Evolutionary conservation across 2,113 vertebrate genomes (phyloP), one percentile per base, ranked within the genome.

Genomic region (Proterorhinus semilunaris): DNA sequence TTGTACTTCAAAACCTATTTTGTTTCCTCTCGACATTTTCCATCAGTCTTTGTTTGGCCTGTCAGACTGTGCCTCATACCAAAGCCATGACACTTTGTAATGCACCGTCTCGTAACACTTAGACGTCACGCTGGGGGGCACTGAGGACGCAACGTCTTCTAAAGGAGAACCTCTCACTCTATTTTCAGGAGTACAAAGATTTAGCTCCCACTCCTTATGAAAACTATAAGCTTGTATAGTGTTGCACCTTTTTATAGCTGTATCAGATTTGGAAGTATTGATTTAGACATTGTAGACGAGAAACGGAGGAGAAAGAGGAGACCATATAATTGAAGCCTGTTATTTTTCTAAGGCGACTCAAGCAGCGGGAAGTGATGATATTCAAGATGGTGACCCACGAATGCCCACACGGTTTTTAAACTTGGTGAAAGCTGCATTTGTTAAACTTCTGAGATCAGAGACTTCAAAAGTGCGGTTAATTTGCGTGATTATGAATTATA

Each of bases 181-280:
- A 87, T 86, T 91, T 89, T 90, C 83, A 89, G 88, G 79, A 75
- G 81, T 65, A 66, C 51, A 83, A 79, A 88, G 83, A 87, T 90
- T 90, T 78, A 81, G 79, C 88, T 89, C 84, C 86, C 79, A 81
- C 83, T 88, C 82, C 71, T 82, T 75, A 87, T 88, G 86, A 89
- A 89, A 88, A 79, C 68, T 83, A 87, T 85, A 86, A 80, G 82
- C 72, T 71, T 52, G 62, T 86, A 83, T 90, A 83, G 83, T 76
- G 79, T 89, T 86, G 76, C 80, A 71, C 50, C 70, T 45, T 62
- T 71, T 67, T 63, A 58, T 58, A 58, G 62, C 71, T 54, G 68
- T 76, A 82, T 87, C 80, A 72, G 65, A 80, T 80, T 84, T 81
- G 83, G 63, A 72, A 66, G 50, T 90, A 93, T 93, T 88, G 91